Percentiles rank a stretch among this genome's conserved stretches.
These are phyloP conservation scores for Copidosoma aretas DNA, from an alignment of 2,888 invertebrate species.

Conservation along the genomic window DNA sequence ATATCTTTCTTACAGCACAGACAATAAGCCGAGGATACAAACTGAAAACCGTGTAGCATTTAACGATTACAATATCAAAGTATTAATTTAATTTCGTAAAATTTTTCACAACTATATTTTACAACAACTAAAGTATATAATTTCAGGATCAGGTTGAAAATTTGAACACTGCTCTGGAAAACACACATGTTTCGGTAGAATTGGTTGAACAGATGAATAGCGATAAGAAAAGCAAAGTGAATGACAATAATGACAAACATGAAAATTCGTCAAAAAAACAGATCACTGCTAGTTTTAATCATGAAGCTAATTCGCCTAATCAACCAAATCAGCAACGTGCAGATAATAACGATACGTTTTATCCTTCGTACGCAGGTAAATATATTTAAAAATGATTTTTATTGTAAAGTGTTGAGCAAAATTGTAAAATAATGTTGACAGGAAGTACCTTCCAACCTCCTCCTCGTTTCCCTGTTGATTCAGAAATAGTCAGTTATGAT, in stretches of 20 bases:
- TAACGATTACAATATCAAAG: slow-evolving; percentile 27
- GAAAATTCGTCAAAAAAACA: slow-evolving; percentile 22
- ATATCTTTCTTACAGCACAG: slow-evolving; percentile 29
- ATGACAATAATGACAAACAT: slow-evolving; percentile 5
- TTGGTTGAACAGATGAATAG: slow-evolving; percentile 12
- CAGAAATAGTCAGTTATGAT: slow-evolving; percentile 48
- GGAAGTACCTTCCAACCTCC: slow-evolving; percentile 20
- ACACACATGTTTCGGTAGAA: slow-evolving; percentile 37
- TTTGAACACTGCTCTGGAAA: slow-evolving; percentile 43
- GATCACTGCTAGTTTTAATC: slow-evolving; percentile 20
- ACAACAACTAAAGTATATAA: not conserved
- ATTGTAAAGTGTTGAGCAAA: slow-evolving; percentile 1
- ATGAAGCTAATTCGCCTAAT: slow-evolving; percentile 22
- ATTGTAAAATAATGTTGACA: slow-evolving; percentile 17
- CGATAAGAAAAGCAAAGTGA: slow-evolving; percentile 27
- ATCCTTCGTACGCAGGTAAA: slow-evolving; percentile 35
- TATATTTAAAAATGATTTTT: slow-evolving; percentile 4
- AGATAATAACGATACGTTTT: slow-evolving; percentile 36
- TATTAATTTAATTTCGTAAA: slow-evolving; percentile 2
- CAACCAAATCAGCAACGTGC: slow-evolving; percentile 27
- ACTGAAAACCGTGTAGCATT: slow-evolving; percentile 28
- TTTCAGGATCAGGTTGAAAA: slow-evolving; percentile 25
- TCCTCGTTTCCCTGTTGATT: slow-evolving; percentile 23
- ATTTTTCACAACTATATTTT: not conserved
- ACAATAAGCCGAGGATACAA: slow-evolving; percentile 33